Conservation (phyloP, 1,140 invertebrate species). For the Lordiphosa clarofinis region DNA sequence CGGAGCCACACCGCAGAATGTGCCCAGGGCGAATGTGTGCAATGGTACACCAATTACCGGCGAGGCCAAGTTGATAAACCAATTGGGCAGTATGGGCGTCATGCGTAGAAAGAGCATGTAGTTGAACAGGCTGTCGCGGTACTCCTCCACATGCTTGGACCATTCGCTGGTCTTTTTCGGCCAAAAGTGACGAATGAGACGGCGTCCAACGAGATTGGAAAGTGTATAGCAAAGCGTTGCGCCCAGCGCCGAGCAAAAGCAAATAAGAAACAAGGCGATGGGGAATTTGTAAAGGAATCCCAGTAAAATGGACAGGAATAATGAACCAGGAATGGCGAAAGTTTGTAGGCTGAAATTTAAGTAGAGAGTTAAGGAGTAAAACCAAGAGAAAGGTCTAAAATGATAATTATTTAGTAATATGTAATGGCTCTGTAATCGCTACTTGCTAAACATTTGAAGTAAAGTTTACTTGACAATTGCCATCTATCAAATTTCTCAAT, state of each 20-base stretch:
- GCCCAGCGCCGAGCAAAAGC: constrained; percentile 97
- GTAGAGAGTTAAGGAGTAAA: constrained; percentile 40
- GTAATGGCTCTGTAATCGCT: too few species aligned
- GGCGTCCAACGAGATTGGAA: constrained; percentile 92
- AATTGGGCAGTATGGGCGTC: constrained; percentile 98
- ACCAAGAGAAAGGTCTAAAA: constrained; percentile 21
- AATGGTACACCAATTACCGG: constrained; percentile 98
- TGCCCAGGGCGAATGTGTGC: constrained; percentile 95
- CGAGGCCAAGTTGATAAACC: constrained; percentile 99
- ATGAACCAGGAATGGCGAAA: constrained; percentile 99
- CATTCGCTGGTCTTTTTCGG: constrained; percentile 92
- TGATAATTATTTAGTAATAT: too few species aligned
- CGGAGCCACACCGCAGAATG: constrained; percentile 96
- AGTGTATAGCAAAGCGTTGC: constrained; percentile 97
- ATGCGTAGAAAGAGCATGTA: constrained; percentile 98
- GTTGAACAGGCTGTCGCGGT: constrained; percentile 93
- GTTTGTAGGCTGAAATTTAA: constrained; percentile 92
- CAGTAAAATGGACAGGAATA: constrained; percentile 98
- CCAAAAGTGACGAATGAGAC: constrained; percentile 92
- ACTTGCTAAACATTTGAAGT: too few species aligned
- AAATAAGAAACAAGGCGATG: constrained; percentile 93
- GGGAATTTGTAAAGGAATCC: constrained; percentile 98
- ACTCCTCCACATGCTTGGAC: constrained; percentile 91
- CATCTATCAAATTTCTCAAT: too few species aligned
- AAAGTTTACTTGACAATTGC: too few species aligned